Conservation (phyloP, 2,113 vertebrate genomes). For the Brachyistius frenatus region DNA sequence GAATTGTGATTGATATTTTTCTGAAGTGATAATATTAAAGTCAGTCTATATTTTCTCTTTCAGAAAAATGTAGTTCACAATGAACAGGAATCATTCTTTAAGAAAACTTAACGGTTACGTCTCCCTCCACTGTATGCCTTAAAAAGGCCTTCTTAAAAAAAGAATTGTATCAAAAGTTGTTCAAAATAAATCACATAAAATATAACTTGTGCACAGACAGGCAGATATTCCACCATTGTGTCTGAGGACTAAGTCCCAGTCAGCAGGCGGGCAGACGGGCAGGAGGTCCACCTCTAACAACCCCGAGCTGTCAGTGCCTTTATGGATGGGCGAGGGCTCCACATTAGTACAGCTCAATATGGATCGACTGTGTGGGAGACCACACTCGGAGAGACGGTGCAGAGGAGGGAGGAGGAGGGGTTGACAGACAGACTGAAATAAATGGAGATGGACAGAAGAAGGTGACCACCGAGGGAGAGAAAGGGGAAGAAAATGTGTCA, state of each 20-base stretch:
- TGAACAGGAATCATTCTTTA: no score
- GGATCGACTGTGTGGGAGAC: conserved; percentile 62
- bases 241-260: conserved; percentile 14
- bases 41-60: no score
- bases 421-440: conserved; percentile 66
- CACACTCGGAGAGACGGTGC: conserved; percentile 41
- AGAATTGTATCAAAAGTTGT: conserved; percentile 6
- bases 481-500: conserved; percentile 61
- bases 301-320: conserved; percentile 61
- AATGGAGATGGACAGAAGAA: conserved; percentile 66
- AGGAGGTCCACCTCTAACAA: conserved; percentile 56
- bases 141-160: conserved; percentile 3
- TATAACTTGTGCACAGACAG: neutral
- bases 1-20: no score
- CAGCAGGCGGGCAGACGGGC: conserved; percentile 28
- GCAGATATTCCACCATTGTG: neutral
- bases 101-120: neutral
- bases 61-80: no score
- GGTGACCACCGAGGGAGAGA: conserved; percentile 55
- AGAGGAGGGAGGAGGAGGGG: conserved; percentile 35
- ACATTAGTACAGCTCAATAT: conserved; percentile 69
- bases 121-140: neutral
- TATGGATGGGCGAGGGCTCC: conserved; percentile 60
- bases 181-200: conserved; percentile 1
- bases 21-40: no score